A percentile compares a stretch with the other conserved stretches of the same genome.
Evolutionary conservation across 2,113 vertebrate species (phyloP).

Genomic region (Oncorhynchus gorbuscha): DNA sequence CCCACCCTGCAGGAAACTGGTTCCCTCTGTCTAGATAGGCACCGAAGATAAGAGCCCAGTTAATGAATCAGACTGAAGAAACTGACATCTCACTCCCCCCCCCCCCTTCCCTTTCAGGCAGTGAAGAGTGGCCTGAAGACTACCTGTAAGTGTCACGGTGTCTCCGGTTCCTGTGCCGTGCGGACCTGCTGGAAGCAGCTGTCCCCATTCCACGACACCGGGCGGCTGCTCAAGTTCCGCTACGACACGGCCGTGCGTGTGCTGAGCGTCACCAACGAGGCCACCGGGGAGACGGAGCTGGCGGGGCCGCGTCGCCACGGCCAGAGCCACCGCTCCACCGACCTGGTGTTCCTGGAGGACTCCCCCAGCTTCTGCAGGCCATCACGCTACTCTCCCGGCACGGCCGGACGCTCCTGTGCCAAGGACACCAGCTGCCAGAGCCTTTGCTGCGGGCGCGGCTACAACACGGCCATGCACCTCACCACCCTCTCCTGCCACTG

Average conservation of each 20-base stretch:
- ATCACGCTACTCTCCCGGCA: slow-evolving; percentile 90
- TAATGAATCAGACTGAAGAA: slow-evolving; percentile 69
- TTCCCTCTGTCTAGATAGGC: slow-evolving; percentile 56
- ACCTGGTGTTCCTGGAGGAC: slow-evolving; percentile 94
- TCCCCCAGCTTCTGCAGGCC: slow-evolving; percentile 95
- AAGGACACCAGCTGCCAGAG: slow-evolving; percentile 92
- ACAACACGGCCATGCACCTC: slow-evolving; percentile 92
- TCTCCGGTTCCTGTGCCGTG: slow-evolving; percentile 93
- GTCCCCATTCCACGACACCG: slow-evolving; percentile 90
- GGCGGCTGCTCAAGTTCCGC: slow-evolving; percentile 86
- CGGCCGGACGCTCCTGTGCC: slow-evolving; percentile 84
- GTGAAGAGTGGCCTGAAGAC: slow-evolving; percentile 96
- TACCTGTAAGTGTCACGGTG: slow-evolving; percentile 97
- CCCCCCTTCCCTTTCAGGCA: slow-evolving; percentile 70
- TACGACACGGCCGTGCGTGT: slow-evolving; percentile 86
- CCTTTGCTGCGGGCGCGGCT: slow-evolving; percentile 93
- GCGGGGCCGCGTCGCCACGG: slow-evolving; percentile 70
- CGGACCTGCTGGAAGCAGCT: slow-evolving; percentile 99
- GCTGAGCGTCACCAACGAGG: slow-evolving; percentile 90
- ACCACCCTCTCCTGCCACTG: slow-evolving; percentile 94
- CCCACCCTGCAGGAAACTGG: slow-evolving; percentile 36
- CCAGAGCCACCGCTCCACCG: slow-evolving; percentile 76
- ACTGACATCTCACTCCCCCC: slow-evolving; percentile 52
- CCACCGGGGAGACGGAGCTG: slow-evolving; percentile 88
- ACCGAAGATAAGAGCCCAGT: slow-evolving; percentile 66